Evolutionary conservation across 2,113 vertebrate genomes (phyloP).

Genomic region (Daboia siamensis): DNA sequence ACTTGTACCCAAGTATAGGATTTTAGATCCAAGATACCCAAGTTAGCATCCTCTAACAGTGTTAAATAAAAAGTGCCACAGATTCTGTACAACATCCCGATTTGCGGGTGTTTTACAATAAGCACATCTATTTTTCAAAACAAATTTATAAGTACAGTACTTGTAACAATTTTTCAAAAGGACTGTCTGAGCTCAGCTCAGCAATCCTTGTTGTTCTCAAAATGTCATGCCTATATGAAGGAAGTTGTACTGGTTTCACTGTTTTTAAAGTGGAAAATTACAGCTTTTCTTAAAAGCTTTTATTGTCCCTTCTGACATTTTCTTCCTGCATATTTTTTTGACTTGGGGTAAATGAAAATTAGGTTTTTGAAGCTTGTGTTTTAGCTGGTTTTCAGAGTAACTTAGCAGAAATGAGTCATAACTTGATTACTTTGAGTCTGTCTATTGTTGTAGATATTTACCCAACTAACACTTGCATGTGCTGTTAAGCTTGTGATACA

Average conservation of each 20-base stretch:
- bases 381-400: not conserved
- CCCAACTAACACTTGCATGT: not conserved
- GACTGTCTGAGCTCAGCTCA: not conserved
- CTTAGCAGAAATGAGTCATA: slow-evolving; percentile 1
- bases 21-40: not conserved
- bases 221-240: not conserved
- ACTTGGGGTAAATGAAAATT: not conserved
- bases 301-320: not conserved
- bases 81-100: not conserved
- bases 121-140: not conserved
- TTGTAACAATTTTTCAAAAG: not conserved
- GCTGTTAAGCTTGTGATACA: not conserved
- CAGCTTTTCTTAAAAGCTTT: not conserved
- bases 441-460: not conserved
- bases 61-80: not conserved
- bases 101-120: not conserved
- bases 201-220: not conserved
- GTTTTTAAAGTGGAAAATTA: not conserved
- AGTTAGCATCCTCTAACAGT: not conserved
- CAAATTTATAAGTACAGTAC: not conserved
- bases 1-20: not conserved
- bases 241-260: not conserved
- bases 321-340: not conserved
- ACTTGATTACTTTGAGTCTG: not conserved
- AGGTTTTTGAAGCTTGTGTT: not conserved